A percentile compares a stretch with the other conserved stretches of the same genome.
phyloP scores from a whole-genome alignment of 2,113 vertebrate genomes.

The Halichoerus grypus region DNA sequence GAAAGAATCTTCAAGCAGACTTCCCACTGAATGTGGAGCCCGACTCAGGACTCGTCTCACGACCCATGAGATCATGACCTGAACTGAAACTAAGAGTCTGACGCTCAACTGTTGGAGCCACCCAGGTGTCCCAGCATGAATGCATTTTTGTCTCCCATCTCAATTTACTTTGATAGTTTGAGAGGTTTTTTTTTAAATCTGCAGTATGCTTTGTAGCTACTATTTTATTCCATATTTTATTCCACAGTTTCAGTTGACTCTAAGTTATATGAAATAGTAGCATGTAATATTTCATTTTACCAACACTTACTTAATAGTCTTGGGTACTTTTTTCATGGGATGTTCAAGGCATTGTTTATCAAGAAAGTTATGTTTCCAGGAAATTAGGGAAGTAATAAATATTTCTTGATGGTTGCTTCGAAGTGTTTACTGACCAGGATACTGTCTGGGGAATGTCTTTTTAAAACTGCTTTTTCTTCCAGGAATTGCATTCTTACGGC shows the following conservation, averaged over 20 bases:
- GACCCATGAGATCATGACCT: background rate
- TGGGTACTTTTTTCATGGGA: slow-evolving; percentile 29
- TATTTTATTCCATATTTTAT: background rate
- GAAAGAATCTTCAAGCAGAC: background rate
- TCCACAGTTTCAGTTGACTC: slow-evolving; percentile 34
- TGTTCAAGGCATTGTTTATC: slow-evolving; percentile 56
- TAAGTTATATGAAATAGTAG: slow-evolving; percentile 48
- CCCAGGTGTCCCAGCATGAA: slow-evolving; percentile 40
- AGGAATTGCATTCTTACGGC: slow-evolving; percentile 42
- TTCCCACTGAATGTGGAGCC: background rate
- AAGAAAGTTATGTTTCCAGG: slow-evolving; percentile 10
- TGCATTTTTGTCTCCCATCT: slow-evolving; percentile 80
- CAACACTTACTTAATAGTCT: background rate
- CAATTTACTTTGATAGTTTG: slow-evolving; percentile 74
- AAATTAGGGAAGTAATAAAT: slow-evolving; percentile 59
- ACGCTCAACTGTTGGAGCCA: background rate
- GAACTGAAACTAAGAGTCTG: background rate
- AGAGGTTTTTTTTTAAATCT: background rate
- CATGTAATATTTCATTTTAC: slow-evolving; percentile 63
- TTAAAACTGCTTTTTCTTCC: slow-evolving; percentile 18
- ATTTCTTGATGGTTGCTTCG: slow-evolving; percentile 55
- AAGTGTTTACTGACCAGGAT: slow-evolving; percentile 3
- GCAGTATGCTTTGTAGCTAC: background rate
- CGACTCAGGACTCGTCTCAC: background rate
- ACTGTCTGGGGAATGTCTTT: slow-evolving; percentile 33